Conservation (phyloP, 2,797 vertebrate species). For the Sebastiscus albofasciatus region DNA sequence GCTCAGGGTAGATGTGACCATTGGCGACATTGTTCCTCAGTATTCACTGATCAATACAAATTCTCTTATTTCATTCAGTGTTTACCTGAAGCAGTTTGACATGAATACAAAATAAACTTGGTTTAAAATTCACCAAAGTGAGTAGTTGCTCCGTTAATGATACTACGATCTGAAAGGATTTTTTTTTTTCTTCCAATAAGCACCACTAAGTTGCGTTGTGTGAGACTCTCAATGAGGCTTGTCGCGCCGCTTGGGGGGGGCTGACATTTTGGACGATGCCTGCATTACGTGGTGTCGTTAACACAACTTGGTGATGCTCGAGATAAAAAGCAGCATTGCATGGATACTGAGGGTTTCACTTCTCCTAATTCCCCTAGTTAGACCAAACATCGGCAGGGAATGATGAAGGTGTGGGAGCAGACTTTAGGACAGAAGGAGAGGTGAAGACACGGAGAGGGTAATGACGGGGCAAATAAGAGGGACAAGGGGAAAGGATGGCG, state of each 20-base stretch:
- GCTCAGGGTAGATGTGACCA: slow-evolving; percentile 60
- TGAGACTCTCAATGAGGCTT: slow-evolving; percentile 32
- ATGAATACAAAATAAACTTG: slow-evolving; percentile 63
- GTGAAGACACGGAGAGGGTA: slow-evolving; percentile 7
- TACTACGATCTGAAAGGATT: slow-evolving; percentile 53
- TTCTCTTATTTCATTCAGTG: slow-evolving; percentile 74
- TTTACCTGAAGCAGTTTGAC: slow-evolving; percentile 81
- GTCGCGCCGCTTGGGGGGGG: not conserved
- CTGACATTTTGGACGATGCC: slow-evolving; percentile 50
- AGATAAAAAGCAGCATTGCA: slow-evolving; percentile 74
- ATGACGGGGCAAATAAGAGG: not conserved
- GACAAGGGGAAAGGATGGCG: slow-evolving; percentile 27
- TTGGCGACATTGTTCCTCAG: slow-evolving; percentile 54
- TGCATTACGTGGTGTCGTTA: slow-evolving; percentile 25
- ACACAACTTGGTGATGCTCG: slow-evolving; percentile 55
- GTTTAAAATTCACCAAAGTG: slow-evolving; percentile 65
- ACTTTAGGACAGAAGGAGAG: slow-evolving; percentile 56
- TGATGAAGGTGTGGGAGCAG: slow-evolving; percentile 51
- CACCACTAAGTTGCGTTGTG: slow-evolving; percentile 40
- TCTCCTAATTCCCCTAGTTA: slow-evolving; percentile 46
- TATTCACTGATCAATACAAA: slow-evolving; percentile 62
- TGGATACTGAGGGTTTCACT: slow-evolving; percentile 65
- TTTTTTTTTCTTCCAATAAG: slow-evolving; percentile 12
- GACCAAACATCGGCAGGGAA: slow-evolving; percentile 54
- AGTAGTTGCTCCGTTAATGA: slow-evolving; percentile 65